Evolutionary conservation across 2,797 vertebrate genomes (phyloP), one percentile per base, ranked within the genome.

Genomic region (Diglossa cyanea): DNA sequence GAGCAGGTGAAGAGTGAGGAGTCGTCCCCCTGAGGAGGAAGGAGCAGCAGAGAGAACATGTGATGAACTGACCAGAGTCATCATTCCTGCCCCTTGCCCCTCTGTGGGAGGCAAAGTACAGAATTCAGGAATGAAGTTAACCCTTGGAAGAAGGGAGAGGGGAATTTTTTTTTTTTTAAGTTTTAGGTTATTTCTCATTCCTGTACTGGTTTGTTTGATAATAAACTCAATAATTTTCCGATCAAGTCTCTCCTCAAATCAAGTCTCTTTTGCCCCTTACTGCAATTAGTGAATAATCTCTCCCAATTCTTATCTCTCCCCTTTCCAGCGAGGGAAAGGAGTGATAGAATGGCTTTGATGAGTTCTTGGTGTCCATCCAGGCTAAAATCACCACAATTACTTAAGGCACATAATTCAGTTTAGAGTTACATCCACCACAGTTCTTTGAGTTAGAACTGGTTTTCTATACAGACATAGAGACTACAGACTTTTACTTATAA

Each of bases 21-120:
- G 6, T 31, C 14, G 3, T 50, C 2, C 3, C 13, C 13, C 30
- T 25, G 20, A 62, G 8, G 16, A 55, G 13, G 26, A 42, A 42
- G 13, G 18, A 48, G 19, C 3, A 1, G 5, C 35, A 62, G 35
- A 37, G 13, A 31, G 13, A 37, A 48, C 2, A 1, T 24, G 23
- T 25, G 55, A 37, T 50, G 23, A n/a, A 28, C 5, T 48, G 40
- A 48, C 5, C 1, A 0, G 4, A 28, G 8, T 47, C 26, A 1
- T 47, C 15, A 12, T 31, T 60, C 20, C 6, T 39, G 25, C 11
- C 12, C 35, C 11, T 54, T 35, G 4, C 3, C 11, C 5, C 13
- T 50, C 28, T 62, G 8, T 11, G 9, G 7, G 23, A 55, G 23
- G n/a, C 11, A 23, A 74, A 5, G 23, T 8, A 42, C 10, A n/a